A percentile compares a stretch with the other conserved stretches of the same genome.
These are phyloP conservation scores for Arbacia lixula DNA, from an alignment of 53 echinoderm and acorn worm species.

Conservation along the genomic window DNA sequence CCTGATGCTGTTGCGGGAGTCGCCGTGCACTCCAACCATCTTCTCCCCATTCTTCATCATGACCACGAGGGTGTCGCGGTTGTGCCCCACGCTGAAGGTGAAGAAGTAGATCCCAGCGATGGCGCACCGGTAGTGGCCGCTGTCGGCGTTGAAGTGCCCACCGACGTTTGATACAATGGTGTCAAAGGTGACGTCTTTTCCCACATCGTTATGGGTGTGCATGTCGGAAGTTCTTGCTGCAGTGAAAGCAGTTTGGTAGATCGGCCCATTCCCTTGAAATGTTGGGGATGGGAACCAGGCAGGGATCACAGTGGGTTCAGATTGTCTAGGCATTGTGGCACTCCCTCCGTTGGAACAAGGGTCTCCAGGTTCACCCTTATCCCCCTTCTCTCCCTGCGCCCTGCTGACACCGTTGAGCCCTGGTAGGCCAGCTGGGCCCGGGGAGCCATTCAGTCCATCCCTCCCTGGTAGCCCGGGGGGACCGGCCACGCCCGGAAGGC, in stretches of 20 bases:
- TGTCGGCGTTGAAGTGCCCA: constrained; percentile 71
- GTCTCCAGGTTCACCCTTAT: too few relatives aligned
- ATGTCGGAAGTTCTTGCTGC: constrained; percentile 72
- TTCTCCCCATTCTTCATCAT: constrained; percentile 74
- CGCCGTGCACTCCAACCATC: constrained; percentile 72
- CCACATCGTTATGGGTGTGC: constrained; percentile 55
- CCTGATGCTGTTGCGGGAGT: constrained; percentile 63
- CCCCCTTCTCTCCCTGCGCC: constrained; percentile 56
- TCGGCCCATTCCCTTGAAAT: too few relatives aligned
- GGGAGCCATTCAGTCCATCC: constrained; percentile 72
- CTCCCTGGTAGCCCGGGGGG: constrained; percentile 75
- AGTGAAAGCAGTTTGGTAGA: constrained; percentile 69
- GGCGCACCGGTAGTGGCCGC: constrained; percentile 70
- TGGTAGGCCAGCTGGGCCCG: constrained; percentile 76
- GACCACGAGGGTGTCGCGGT: constrained; percentile 69
- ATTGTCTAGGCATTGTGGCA: too few relatives aligned
- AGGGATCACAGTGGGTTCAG: neutral
- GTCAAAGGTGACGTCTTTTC: constrained; percentile 78
- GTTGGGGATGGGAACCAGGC: neutral
- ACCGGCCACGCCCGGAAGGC: constrained; percentile 60
- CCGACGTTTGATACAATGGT: constrained; percentile 75
- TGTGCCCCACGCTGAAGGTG: constrained; percentile 73
- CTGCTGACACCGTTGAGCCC: constrained; percentile 67
- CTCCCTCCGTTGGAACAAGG: too few relatives aligned
- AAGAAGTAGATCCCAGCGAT: constrained; percentile 83